A percentile compares a stretch with the other conserved stretches of the same genome.
phyloP scores from a whole-genome alignment of 2,113 vertebrate species.

The Coracopsis vasa region DNA sequence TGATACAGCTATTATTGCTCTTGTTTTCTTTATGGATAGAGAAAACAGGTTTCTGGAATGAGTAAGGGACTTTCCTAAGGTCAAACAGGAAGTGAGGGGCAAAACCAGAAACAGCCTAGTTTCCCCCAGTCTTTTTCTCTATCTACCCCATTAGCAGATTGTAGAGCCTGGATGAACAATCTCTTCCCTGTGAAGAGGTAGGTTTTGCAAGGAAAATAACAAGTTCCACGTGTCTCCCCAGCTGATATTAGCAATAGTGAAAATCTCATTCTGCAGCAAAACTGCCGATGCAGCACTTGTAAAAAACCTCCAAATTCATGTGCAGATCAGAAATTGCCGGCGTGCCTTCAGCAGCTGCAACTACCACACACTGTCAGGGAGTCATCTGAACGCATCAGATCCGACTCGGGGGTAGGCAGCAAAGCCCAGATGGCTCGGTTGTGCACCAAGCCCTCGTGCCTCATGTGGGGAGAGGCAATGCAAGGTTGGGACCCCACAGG shows the following conservation, averaged over 20 bases:
- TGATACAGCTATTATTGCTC: neutral
- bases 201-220: slow-evolving; percentile 8
- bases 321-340: slow-evolving; percentile 18
- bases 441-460: neutral
- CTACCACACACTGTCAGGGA: neutral
- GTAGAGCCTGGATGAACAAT: neutral
- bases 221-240: slow-evolving; percentile 38
- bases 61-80: neutral
- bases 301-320: slow-evolving; percentile 28
- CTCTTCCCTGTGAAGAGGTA: slow-evolving; percentile 18
- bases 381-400: neutral
- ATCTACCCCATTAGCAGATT: neutral
- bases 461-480: neutral
- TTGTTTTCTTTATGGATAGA: neutral
- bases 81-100: neutral
- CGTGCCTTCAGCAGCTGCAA: slow-evolving; percentile 22
- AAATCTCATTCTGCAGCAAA: slow-evolving; percentile 50
- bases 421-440: neutral
- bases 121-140: neutral
- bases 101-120: neutral
- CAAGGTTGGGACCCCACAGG: neutral
- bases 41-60: neutral
- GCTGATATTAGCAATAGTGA: slow-evolving; percentile 48
- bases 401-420: neutral
- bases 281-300: slow-evolving; percentile 45